Evolutionary conservation across 92 coral and sea anemone genomes (phyloP), one percentile per base, ranked within the genome.

Genomic region (Palythoa caribaeorum): DNA sequence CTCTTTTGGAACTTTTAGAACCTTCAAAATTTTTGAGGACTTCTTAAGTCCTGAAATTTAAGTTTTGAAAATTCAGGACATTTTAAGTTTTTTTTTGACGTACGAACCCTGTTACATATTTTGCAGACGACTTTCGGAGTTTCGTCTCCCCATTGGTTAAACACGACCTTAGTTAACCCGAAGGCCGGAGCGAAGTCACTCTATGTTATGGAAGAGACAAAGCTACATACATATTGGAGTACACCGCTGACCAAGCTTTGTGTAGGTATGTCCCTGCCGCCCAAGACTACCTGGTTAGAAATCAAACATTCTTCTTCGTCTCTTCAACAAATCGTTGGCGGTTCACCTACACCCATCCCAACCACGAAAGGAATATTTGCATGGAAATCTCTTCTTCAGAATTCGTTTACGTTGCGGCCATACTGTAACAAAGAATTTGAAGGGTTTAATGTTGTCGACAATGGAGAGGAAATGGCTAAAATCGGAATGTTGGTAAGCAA

Each of bases 181-280:
- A 63, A n/a, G 47, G 86, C 86, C 5, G 86, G 86, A 21, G 20
- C 60, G 6, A 21, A 20, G 19, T 13, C 15, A 7, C 73, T 81
- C 13, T 3, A 21, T 1, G 63, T 47, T 28, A 9, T 11, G 59
- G 48, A 66, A 6, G 86, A 81, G 86, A 65, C 76, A 5, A 81
- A 66, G 6, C 40, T 20, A 14, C 86, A 81, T 51, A 81, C 86
- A 10, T 81, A 65, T 53, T 81, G 76, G 86, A 81, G 76, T 44
- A 81, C 86, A 20, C 86, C 86, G 62, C 62, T 81, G 57, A 81
- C 86, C 47, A 68, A 35, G 48, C 20, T 81, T 47, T 81, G 86
- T 21, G 7, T 81, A 2, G 86, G 76, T 28, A 81, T 50, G 76
- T 44, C 60, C 20, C 20, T 15, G 62, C 13, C 63, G 11, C 3